Evolutionary conservation across 2,113 vertebrate genomes (phyloP), one percentile per base, ranked within the genome.

Genomic region (Campylorhamphus procurvoides): DNA sequence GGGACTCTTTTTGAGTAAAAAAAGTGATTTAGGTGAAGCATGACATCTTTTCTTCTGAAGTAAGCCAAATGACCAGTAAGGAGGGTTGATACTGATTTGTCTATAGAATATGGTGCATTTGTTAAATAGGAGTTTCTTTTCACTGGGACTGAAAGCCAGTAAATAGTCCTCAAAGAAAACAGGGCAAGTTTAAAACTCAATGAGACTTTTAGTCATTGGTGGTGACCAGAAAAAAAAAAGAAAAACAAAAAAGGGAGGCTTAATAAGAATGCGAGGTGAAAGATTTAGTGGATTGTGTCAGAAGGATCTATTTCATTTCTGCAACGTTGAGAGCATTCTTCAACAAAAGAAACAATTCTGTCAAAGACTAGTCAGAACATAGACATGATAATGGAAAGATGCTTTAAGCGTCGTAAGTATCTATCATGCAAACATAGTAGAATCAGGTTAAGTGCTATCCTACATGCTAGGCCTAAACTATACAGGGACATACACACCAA

Each of bases 11-110:
- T 56, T 62, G 84, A 85, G 49, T 33, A 56, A 58, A 89, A 81
- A 95, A 67, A 56, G 17, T 63, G 33, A 92, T 90, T 94, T 92
- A 81, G 81, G 35, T 84, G 56, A 90, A 96, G 68, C 68, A 75
- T 89, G 76, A 33, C 52, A 59, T 90, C 79, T 93, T 95, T 96
- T 84, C 80, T 94, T 91, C 80, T 82, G 71, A 88, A 83, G 95
- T 92, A 88, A 95, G 56, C n/a, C 40, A 87, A 92, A 91, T 82
- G 79, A 92, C 81, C 55, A 59, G 50, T 88, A 78, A 90, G 90
- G 74, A 92, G 47, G 47, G 46, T 49, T 87, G 77, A 15, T 96
- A 94, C 83, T 91, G 60, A 96, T 93, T 95, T 90, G 53, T 69
- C 69, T 90, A 14, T 67, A 92, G 82, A 94, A 95, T 74, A 68